Conservation (phyloP, 2,113 vertebrate species). For the Ciconia maguari region DNA sequence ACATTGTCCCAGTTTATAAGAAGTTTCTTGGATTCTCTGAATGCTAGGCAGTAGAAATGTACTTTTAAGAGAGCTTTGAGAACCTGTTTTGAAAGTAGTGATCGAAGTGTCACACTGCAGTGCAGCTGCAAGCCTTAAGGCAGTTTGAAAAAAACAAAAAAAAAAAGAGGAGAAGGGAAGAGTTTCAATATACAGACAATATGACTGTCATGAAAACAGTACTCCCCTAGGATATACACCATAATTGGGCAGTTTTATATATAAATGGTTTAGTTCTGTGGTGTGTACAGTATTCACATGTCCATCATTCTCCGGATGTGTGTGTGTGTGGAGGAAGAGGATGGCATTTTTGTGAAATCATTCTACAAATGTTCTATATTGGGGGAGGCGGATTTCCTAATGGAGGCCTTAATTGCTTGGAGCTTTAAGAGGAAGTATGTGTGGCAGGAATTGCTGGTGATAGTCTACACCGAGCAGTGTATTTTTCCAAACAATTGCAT, state of each 20-base stretch:
- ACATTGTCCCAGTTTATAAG: not conserved
- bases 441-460: not conserved
- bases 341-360: not conserved
- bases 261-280: fast-evolving
- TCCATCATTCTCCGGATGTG: not conserved
- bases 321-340: not conserved
- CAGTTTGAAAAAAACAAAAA: not conserved
- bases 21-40: not conserved
- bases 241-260: fast-evolving
- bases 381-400: slow-evolving; percentile 9
- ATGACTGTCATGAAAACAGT: not conserved
- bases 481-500: not conserved
- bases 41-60: not conserved
- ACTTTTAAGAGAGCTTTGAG: not conserved
- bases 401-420: not conserved
- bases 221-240: not conserved
- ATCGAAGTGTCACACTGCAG: not conserved
- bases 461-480: fast-evolving
- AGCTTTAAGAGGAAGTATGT: not conserved
- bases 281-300: not conserved
- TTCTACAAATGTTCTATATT: not conserved
- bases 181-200: not conserved
- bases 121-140: not conserved
- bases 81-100: not conserved
- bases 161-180: not conserved